Base-by-base conservation (phyloP, 2,888 invertebrate genomes). In the Amphipyra tragopoginis region DNA sequence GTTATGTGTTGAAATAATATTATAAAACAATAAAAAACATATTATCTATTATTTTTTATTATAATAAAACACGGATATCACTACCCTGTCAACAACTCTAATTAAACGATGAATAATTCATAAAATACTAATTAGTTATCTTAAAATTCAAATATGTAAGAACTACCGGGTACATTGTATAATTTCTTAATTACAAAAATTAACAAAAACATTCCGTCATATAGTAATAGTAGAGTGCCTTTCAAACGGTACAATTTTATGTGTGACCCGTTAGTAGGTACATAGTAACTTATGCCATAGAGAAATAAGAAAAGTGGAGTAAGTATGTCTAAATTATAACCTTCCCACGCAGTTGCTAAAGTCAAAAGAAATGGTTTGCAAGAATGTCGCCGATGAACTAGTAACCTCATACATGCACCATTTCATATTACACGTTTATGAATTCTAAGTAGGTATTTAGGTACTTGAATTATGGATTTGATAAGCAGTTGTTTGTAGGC, bases 291-390 rank as follows among this genome's bases (percentile, higher is more conserved):
- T 58, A 39, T 13, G 34, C 45, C 47, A 66, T 26, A 56, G 50
- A 50, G n/a, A 42, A 56, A 2, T 44, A 59, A 66, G 55, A 53
- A 66, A 60, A 59, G 54, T 54, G 40, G 53, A 49, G 5, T 63
- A 44, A 14, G 34, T n/a, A n/a, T n/a, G n/a, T 49, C 36, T 44
- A 13, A 13, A 36, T 14, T 43, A 33, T 44, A 52, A 38, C 42
- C 45, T 76, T 75, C 75, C 65, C 77, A 77, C 77, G 59, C 63
- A 1, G 14, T 77, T 69, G 45, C 61, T 39, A 60, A 55, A 69
- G 69, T 40, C 49, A 44, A 52, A 57, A 73, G 45, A 73, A 73
- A 62, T 64, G 39, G 15, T 52, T 64, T 51, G 44, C 29, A 54
- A 42, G 58, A 50, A 50, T 40, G 65, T 26, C 38, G 43, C 33